Evolutionary conservation across 2,888 invertebrate genomes (phyloP).

Genomic region (Chaetoderma sp.): DNA sequence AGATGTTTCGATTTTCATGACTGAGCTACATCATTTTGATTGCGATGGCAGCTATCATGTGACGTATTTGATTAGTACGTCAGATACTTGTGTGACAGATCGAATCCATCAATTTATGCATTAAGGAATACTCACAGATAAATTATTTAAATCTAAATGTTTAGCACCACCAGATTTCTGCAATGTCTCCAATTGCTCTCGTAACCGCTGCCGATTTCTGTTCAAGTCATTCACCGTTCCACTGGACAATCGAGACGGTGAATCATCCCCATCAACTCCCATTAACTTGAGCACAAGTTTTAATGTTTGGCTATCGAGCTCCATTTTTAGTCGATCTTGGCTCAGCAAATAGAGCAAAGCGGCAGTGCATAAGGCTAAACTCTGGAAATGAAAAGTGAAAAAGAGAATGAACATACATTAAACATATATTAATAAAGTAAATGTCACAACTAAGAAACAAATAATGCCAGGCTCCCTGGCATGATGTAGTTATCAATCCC

Average conservation of each 20-base stretch:
- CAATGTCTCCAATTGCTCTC: slow-evolving; percentile 90
- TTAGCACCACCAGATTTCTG: slow-evolving; percentile 93
- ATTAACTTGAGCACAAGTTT: slow-evolving; percentile 94
- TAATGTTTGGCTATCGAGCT: slow-evolving; percentile 89
- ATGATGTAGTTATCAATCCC: no score
- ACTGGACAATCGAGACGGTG: slow-evolving; percentile 56
- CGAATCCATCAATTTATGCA: no score
- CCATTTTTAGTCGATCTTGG: slow-evolving; percentile 96
- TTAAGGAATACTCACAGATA: slow-evolving; percentile 88
- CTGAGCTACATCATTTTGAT: no score
- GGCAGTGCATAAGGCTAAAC: slow-evolving; percentile 89
- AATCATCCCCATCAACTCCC: slow-evolving; percentile 51
- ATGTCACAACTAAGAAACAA: no score
- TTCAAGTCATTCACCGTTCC: slow-evolving; percentile 76
- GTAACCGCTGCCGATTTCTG: slow-evolving; percentile 88
- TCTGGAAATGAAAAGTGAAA: slow-evolving; percentile 43
- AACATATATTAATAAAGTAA: no score
- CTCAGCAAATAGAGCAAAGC: slow-evolving; percentile 97
- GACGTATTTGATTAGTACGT: no score
- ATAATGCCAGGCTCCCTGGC: no score
- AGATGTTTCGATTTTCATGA: no score
- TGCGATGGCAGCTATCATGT: no score
- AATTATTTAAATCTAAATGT: slow-evolving; percentile 90
- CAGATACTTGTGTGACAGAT: no score
- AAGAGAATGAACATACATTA: no score